Base-by-base conservation (phyloP, 2,113 vertebrate species). In the Pteruthius melanotis region DNA sequence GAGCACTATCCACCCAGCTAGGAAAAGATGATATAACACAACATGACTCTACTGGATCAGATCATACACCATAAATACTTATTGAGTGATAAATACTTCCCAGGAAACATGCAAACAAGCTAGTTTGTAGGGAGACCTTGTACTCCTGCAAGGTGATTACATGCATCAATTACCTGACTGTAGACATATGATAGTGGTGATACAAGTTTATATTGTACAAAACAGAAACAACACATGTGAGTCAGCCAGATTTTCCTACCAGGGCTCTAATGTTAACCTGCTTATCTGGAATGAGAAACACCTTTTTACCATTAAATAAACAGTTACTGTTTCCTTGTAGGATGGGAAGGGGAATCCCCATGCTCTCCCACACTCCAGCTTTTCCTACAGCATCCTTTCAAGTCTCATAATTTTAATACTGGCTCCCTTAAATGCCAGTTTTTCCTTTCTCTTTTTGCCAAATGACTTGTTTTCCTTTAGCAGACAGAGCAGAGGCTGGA, bases 371-470 rank as follows among this genome's bases (percentile, higher is more conserved):
- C 35, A 40, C 40, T 74, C 23, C 64, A 70, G 42, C 40, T 93
- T 81, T 86, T 90, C 56, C 76, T 92, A 37, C 14, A 80, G 27
- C 31, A 68, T 70, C 52, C 23, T 92, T 94, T 89, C 33, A 93
- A 89, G 72, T 83, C 47, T n/a, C 68, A 16, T 47, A 33, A 68
- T 77, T 92, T 89, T 64, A 89, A 93, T 78, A 56, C 20, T 28
- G 69, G 24, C 52, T 88, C 64, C 75, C 81, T 63, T 39, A 79
- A 72, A 52, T 44, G 69, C 52, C 83, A 84, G 40, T 8, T 92
- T 89, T 92, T 50, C 92, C 84, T 87, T 93, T 90, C 57, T 66
- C 52, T 75, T 87, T 84, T 44, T 92, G 89, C 86, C 93, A 96
- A 90, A 78, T 69, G 37, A 49, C 33, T 94, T 90, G 33, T 76